phyloP scores from a whole-genome alignment of 2,113 vertebrate genomes.

The Ancistrus triradiatus region DNA sequence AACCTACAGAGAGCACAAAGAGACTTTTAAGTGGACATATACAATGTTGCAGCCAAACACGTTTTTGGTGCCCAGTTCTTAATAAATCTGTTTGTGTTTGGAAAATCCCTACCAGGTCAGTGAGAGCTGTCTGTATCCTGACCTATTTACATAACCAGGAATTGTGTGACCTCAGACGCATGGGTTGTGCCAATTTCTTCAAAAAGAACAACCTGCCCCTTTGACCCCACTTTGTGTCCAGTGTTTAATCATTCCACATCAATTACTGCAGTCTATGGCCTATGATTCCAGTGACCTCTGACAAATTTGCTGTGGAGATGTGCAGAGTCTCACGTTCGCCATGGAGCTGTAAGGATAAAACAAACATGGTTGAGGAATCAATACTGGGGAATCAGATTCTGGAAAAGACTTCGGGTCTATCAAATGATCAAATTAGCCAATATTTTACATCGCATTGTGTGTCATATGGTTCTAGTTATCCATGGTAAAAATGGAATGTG shows the following conservation, averaged over 20 bases:
- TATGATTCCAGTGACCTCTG: constrained; percentile 18
- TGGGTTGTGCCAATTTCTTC: constrained; percentile 17
- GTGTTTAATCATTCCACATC: constrained; percentile 50
- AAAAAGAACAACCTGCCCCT: constrained; percentile 37
- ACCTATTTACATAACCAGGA: constrained; percentile 53
- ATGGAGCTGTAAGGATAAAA: constrained; percentile 26
- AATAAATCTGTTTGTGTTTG: too few relatives aligned
- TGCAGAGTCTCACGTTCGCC: constrained; percentile 8
- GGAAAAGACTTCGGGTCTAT: too few relatives aligned
- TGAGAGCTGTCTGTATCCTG: constrained; percentile 20
- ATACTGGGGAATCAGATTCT: too few relatives aligned
- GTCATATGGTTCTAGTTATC: too few relatives aligned
- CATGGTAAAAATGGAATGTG: too few relatives aligned
- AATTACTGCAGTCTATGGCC: constrained; percentile 10
- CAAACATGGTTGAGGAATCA: too few relatives aligned
- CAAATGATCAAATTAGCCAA: too few relatives aligned
- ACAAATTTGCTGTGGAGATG: constrained; percentile 14
- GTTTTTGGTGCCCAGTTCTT: too few relatives aligned
- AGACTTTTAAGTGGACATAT: too few relatives aligned
- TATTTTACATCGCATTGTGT: too few relatives aligned
- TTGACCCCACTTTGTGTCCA: constrained; percentile 49
- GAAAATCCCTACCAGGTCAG: not conserved
- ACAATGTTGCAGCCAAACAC: too few relatives aligned
- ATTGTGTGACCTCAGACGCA: constrained; percentile 36
- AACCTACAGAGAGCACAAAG: too few relatives aligned